Base-by-base conservation (phyloP, 37 sponge, comb jelly and placozoan species). In the Ianthella basta region DNA sequence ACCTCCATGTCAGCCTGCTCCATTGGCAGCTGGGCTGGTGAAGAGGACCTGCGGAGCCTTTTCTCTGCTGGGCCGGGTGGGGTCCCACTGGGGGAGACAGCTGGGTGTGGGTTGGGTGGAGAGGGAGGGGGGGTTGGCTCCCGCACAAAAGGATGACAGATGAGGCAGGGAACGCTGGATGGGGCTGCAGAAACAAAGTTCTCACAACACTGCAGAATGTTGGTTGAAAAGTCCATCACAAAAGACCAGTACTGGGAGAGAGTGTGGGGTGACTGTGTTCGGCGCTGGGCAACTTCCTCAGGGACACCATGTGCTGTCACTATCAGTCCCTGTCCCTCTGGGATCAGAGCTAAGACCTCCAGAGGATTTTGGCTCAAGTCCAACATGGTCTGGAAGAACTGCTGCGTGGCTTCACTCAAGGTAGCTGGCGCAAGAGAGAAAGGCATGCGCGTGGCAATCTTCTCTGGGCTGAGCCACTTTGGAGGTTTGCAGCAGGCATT, bases 401-500 rank as follows among this genome's bases (percentile, higher is more conserved):
- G 32, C 38, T 72, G 82, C 56, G 83, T 89, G 16, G 87, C 78
- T 27, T 92, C 93, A 24, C 60, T 65, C 19, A 92, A 57, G 60
- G 86, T 67, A 24, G 84, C 82, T 16, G 93, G 87, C 19, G 83
- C 86, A 18, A 87, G 34, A 0, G 93, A 85, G 74, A 86, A 84
- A 0, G 93, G 93, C 8, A 92, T 81, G 19, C 24, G 33, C 44
- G 70, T 64, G 59, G 70, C 35, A 24, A 92, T 74, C 64, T 86
- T 83, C 67, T 20, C 3, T 0, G 32, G 8, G 72, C 89, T 87
- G 67, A 92, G 86, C 6, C 86, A 77, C 6, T 79, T 82, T n/a
- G 89, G 89, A 0, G 93, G 93, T 40, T 80, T 92, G 84, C 93
- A 92, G 59, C 93, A 92, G 19, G 89, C 89, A 80, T 92, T 92